These are phyloP conservation scores for Caenorhabditis latens DNA, from an alignment of 1,140 invertebrate genomes.

Conservation along the genomic window DNA sequence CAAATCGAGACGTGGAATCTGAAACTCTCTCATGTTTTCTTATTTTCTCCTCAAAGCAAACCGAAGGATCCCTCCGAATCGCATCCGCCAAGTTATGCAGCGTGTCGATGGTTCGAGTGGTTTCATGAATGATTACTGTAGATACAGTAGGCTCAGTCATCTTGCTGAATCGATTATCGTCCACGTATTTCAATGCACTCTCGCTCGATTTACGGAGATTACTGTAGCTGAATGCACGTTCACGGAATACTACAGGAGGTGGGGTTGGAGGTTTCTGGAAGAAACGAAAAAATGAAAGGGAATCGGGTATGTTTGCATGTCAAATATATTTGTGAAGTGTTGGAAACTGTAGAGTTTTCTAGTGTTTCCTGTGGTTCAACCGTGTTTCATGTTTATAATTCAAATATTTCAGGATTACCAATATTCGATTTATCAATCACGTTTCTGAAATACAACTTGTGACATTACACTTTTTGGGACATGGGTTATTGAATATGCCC, in stretches of 20 bases:
- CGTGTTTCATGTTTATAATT: too few species aligned
- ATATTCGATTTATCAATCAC: too few species aligned
- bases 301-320: too few species aligned
- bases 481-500: too few species aligned
- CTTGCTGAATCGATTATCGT: constrained; percentile 28
- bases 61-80: constrained; percentile 22
- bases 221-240: constrained; percentile 43
- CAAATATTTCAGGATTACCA: too few species aligned
- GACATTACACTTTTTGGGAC: too few species aligned
- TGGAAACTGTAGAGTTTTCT: too few species aligned
- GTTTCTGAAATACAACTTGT: too few species aligned
- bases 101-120: constrained; percentile 25
- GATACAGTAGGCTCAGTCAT: constrained; percentile 28
- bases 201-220: constrained; percentile 32
- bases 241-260: background rate
- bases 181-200: constrained; percentile 40
- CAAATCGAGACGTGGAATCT: constrained; percentile 18
- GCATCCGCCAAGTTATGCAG: constrained; percentile 27
- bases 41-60: background rate
- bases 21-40: background rate
- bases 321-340: too few species aligned
- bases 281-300: too few species aligned
- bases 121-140: constrained; percentile 34
- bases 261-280: constrained; percentile 36
- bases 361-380: too few species aligned